A percentile compares a stretch with the other conserved stretches of the same genome.
These are phyloP conservation scores for Catharus bicknelli DNA, from an alignment of 2,113 vertebrate species.

Conservation along the genomic window DNA sequence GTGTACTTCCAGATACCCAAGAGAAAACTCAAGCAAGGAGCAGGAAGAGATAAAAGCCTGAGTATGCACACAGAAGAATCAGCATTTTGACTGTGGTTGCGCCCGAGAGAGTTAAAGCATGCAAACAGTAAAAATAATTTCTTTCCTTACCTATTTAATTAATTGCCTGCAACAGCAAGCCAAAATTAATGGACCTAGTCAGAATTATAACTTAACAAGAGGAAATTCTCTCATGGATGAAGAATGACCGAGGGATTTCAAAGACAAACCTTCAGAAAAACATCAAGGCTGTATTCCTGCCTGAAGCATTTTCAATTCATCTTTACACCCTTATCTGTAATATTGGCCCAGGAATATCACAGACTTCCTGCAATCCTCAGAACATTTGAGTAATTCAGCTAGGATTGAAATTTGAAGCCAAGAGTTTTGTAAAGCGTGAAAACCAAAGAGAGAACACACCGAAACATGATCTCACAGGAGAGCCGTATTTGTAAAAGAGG, in stretches of 20 bases:
- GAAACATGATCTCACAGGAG: background rate
- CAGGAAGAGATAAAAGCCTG: background rate
- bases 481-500: background rate
- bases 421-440: background rate
- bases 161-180: background rate
- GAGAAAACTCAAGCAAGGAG: background rate
- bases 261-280: background rate
- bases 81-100: background rate
- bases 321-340: background rate
- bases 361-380: background rate
- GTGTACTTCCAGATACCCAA: rapidly evolving
- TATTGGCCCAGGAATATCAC: background rate
- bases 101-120: background rate
- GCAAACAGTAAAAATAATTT: background rate
- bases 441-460: background rate
- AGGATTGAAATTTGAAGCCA: background rate
- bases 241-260: background rate
- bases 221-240: background rate
- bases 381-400: background rate
- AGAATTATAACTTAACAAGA: background rate
- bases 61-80: background rate
- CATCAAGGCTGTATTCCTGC: background rate
- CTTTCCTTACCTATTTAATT: background rate
- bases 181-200: constrained; percentile 13
- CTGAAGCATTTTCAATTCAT: background rate